phyloP scores from a whole-genome alignment of 1,140 invertebrate genomes.

The Bombus superbus region DNA sequence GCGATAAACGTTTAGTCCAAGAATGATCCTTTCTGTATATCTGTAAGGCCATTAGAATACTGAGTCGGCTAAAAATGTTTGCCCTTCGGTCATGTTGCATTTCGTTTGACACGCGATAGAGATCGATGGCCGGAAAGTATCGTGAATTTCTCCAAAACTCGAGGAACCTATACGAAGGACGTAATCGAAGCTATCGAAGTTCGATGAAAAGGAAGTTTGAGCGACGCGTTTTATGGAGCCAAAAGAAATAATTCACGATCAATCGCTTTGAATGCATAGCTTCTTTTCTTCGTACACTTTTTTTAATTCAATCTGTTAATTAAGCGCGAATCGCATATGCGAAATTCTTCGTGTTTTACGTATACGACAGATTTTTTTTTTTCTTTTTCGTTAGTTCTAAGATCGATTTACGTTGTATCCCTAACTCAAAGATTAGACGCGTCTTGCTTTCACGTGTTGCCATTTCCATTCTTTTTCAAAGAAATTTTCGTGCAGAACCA shows the following conservation, averaged over 20 bases:
- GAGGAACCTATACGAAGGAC: background rate
- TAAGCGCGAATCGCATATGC: background rate
- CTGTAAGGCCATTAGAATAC: slow-evolving; percentile 11
- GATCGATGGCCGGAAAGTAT: background rate
- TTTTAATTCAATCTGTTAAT: background rate
- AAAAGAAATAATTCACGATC: background rate
- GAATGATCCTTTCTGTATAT: slow-evolving; percentile 32
- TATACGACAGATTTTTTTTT: background rate
- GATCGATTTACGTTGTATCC: background rate
- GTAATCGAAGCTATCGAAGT: background rate
- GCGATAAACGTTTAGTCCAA: slow-evolving; percentile 52
- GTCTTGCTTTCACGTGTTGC: background rate
- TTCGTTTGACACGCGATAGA: background rate
- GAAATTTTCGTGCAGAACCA: background rate
- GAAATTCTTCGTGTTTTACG: background rate
- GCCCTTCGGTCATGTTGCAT: background rate
- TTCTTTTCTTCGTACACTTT: too few species aligned
- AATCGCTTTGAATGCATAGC: background rate
- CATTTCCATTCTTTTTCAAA: background rate
- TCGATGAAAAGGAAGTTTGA: background rate
- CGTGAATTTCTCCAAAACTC: background rate
- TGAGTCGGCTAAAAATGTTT: background rate
- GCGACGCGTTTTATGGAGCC: background rate
- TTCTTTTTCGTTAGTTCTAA: background rate
- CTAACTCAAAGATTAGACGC: background rate